Conservation (phyloP, 2,113 vertebrate genomes). For the Syrrhaptes paradoxus region DNA sequence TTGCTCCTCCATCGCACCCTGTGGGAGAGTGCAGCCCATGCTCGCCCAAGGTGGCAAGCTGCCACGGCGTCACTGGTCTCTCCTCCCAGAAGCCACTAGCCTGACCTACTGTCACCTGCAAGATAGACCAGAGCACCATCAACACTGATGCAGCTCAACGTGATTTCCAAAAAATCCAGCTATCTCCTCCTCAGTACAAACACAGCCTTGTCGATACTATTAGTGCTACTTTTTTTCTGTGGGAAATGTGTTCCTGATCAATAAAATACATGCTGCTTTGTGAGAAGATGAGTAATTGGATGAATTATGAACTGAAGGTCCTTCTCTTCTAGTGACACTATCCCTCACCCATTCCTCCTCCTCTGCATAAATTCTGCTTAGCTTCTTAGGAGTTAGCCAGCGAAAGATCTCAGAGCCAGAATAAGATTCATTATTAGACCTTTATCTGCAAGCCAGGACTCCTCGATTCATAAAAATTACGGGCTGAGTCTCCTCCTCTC, state of each 20-base stretch:
- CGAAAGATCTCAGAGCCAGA: neutral
- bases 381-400: neutral
- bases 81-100: neutral
- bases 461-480: neutral
- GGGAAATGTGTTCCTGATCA: neutral
- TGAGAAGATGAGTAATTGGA: neutral
- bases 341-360: neutral
- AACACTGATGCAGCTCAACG: fast-evolving
- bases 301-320: neutral
- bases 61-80: neutral
- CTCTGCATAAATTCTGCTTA: neutral
- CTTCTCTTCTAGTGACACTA: neutral
- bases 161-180: neutral
- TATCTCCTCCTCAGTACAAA: neutral
- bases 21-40: neutral
- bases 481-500: neutral
- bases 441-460: neutral
- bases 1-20: fast-evolving
- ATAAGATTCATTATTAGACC: neutral
- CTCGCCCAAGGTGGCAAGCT: neutral
- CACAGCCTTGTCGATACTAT: neutral
- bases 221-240: neutral
- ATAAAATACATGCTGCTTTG: neutral
- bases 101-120: neutral
- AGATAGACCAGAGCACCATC: neutral